Evolutionary conservation across 1,140 invertebrate species (phyloP).

Genomic region (Aphelinus atriplicis): DNA sequence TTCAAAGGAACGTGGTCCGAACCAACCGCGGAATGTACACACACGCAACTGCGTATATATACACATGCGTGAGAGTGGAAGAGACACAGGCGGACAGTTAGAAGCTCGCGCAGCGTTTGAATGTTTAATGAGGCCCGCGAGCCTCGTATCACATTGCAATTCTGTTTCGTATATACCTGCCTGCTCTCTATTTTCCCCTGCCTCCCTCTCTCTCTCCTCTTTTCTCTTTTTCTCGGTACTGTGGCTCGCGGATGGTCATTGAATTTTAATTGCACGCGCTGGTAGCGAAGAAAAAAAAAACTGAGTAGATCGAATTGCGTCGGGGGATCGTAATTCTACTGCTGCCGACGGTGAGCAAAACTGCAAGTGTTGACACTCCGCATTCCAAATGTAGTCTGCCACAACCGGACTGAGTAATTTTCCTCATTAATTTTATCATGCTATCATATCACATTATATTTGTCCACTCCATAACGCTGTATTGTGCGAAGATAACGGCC

Average conservation of each 20-base stretch:
- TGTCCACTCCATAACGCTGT: too few species aligned
- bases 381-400: too few species aligned
- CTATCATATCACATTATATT: too few species aligned
- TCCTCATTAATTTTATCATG: too few species aligned
- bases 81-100: background rate
- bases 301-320: too few species aligned
- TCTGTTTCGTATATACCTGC: constrained; percentile 24
- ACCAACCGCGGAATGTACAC: background rate
- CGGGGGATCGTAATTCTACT: too few species aligned
- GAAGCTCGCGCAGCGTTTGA: constrained; percentile 39
- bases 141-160: constrained; percentile 39
- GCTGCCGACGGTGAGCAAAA: too few species aligned
- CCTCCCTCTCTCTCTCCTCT: background rate
- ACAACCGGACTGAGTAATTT: too few species aligned
- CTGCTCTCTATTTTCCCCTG: background rate
- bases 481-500: too few species aligned
- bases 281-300: too few species aligned
- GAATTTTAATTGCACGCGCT: constrained; percentile 6
- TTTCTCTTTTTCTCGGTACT: background rate
- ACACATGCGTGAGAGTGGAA: background rate
- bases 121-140: constrained; percentile 47
- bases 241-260: background rate
- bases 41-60: constrained; percentile 4
- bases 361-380: too few species aligned
- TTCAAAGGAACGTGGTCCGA: background rate